Conservation (phyloP, 2,113 vertebrate genomes). For the Felis catus region F.catus_Fca126_mat1.0 CM031413.1:134902001-134902500, state of each 20-base stretch:
- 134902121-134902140: background rate
- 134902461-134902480: background rate
- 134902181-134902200: background rate
- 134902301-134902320: background rate
- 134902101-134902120: background rate
- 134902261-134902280: background rate
- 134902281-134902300: background rate
- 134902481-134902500: slow-evolving; percentile 10
- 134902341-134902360: background rate
- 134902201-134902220: background rate
- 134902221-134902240: background rate
- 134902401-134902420: background rate
- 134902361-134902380: background rate
- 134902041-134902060: background rate
- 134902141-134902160: background rate
- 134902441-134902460: background rate
- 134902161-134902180: background rate
- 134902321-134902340: background rate
- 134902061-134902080: background rate
- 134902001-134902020: background rate
- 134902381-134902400: background rate
- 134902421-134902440: background rate
- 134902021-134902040: background rate
- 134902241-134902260: background rate
- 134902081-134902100: background rate